These are phyloP conservation scores for Ricordea florida DNA, from an alignment of 92 coral and sea anemone species.

Conservation along the genomic window DNA sequence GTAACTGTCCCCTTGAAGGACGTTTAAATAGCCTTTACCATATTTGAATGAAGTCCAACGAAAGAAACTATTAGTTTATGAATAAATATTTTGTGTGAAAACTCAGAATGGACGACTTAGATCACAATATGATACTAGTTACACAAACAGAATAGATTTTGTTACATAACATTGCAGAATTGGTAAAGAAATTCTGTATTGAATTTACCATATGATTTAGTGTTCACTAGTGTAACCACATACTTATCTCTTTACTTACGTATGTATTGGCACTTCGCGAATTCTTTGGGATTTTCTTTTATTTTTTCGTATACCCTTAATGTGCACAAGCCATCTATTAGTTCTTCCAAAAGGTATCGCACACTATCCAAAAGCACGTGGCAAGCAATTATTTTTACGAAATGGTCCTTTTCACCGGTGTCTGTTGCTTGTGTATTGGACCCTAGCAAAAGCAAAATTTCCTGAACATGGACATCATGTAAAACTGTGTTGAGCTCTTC, in stretches of 20 bases:
- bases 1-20: neutral
- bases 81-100: too few species aligned
- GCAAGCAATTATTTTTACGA: neutral
- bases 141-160: neutral
- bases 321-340: slow-evolving; percentile 32
- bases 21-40: neutral
- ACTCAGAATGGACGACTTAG: too few species aligned
- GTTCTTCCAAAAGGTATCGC: slow-evolving; percentile 41
- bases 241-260: slow-evolving; percentile 1
- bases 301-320: slow-evolving; percentile 31
- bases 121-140: neutral
- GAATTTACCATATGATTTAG: neutral
- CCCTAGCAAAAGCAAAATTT: slow-evolving; percentile 40
- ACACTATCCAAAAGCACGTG: slow-evolving; percentile 35
- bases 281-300: neutral
- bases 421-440: neutral
- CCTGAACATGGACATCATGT: slow-evolving; percentile 1
- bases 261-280: slow-evolving; percentile 47
- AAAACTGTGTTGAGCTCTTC: too few species aligned
- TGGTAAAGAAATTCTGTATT: neutral
- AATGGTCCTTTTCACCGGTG: neutral
- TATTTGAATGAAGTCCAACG: too few species aligned
- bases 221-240: neutral
- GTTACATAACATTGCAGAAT: neutral
- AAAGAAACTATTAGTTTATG: too few species aligned